Percentiles rank a stretch among this genome's conserved stretches.
phyloP scores from a whole-genome alignment of 2,113 vertebrate genomes.

The Anguilla rostrata region DNA sequence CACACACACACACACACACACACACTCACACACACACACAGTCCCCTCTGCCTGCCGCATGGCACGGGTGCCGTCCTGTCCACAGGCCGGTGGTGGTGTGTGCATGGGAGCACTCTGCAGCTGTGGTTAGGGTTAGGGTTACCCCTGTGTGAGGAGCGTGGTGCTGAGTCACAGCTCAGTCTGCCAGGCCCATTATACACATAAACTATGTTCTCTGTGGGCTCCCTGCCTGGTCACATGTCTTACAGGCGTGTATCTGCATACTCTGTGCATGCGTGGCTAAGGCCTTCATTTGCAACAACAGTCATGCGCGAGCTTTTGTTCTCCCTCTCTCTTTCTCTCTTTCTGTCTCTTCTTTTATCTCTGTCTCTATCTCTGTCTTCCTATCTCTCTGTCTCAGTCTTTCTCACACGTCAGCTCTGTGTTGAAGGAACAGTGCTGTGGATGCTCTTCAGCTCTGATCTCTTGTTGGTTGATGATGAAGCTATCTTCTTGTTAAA shows the following conservation, averaged over 20 bases:
- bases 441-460: not conserved
- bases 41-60: too few species aligned
- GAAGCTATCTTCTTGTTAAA: too few species aligned
- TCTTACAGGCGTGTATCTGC: not conserved
- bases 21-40: too few species aligned
- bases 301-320: not conserved
- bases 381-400: not conserved
- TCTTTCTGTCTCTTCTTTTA: too few species aligned
- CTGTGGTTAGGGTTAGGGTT: not conserved
- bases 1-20: too few species aligned
- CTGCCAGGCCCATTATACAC: not conserved
- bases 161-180: not conserved
- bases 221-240: not conserved
- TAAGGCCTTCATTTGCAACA: not conserved
- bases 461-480: too few species aligned
- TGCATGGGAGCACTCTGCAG: not conserved
- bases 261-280: not conserved
- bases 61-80: too few species aligned
- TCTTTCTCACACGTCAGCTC: too few species aligned
- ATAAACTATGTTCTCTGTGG: not conserved
- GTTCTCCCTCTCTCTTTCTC: not conserved
- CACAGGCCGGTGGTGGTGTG: not conserved
- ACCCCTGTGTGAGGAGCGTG: not conserved
- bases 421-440: not conserved
- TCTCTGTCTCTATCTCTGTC: not conserved